These are phyloP conservation scores for Acrocyrtus sp. DNA, from an alignment of 2,888 invertebrate species.

Conservation along the genomic window DNA sequence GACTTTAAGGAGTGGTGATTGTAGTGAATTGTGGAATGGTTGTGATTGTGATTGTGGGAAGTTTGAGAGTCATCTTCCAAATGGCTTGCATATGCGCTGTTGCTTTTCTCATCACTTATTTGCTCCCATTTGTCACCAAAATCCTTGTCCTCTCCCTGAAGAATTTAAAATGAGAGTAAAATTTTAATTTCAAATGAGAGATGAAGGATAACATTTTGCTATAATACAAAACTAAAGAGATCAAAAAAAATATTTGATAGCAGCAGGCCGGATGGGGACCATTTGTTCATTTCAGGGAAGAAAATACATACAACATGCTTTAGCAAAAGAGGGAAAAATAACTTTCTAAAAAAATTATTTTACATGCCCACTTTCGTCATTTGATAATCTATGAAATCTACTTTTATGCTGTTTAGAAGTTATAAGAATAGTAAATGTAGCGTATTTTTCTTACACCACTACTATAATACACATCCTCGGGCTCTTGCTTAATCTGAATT, in stretches of 20 bases:
- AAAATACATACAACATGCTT: no score
- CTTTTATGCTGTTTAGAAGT: neutral
- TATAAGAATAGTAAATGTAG: neutral
- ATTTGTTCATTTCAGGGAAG: no score
- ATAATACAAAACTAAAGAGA: neutral
- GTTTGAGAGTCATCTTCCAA: constrained; percentile 24
- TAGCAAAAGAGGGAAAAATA: neutral
- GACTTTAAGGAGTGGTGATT: constrained; percentile 11
- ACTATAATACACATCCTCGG: neutral
- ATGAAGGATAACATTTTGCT: neutral
- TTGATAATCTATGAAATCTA: neutral
- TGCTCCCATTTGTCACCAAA: constrained; percentile 41
- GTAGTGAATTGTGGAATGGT: constrained; percentile 14
- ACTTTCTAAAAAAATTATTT: neutral
- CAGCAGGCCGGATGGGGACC: no score
- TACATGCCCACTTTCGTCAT: neutral
- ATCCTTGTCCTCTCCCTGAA: constrained; percentile 42
- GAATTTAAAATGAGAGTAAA: constrained; percentile 14
- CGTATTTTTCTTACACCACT: constrained; percentile 22
- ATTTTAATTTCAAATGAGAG: neutral
- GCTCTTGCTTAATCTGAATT: neutral
- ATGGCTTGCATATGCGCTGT: neutral
- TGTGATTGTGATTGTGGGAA: neutral
- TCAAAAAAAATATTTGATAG: neutral
- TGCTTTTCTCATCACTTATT: constrained; percentile 16